These are phyloP conservation scores for Schizotus pectinicornis DNA, from an alignment of 2,888 invertebrate genomes.

Conservation along the genomic window DNA sequence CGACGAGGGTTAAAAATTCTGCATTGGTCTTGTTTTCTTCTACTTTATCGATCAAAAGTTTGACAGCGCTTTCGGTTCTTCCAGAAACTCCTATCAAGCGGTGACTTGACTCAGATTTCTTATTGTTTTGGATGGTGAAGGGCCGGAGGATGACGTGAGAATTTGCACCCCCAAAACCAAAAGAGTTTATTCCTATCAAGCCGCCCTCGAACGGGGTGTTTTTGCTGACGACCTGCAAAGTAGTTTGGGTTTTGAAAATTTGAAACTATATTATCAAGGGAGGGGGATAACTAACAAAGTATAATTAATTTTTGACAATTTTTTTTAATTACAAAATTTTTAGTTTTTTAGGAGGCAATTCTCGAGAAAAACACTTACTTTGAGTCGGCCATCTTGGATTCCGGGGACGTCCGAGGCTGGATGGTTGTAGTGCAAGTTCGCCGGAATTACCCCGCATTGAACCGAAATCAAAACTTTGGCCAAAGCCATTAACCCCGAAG, in stretches of 20 bases:
- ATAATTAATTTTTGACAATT: no score
- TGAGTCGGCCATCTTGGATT: conserved; percentile 61
- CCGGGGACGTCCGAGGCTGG: conserved; percentile 64
- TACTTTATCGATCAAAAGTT: conserved; percentile 66
- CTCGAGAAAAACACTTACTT: no score
- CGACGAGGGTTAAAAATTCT: conserved; percentile 74
- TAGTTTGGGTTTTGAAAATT: not conserved
- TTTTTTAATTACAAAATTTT: no score
- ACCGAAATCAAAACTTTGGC: conserved; percentile 72
- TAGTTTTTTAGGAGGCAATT: no score
- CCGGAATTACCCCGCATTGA: conserved; percentile 71
- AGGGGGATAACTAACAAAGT: no score
- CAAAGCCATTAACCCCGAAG: conserved; percentile 63
- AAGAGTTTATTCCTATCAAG: conserved; percentile 66
- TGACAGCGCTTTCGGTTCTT: conserved; percentile 79
- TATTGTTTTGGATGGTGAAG: conserved; percentile 51
- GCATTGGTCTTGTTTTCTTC: conserved; percentile 66
- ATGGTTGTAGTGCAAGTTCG: conserved; percentile 71
- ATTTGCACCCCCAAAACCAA: conserved; percentile 70
- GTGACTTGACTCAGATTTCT: conserved; percentile 45
- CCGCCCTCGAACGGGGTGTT: conserved; percentile 61
- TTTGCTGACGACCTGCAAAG: conserved; percentile 58
- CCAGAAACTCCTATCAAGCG: conserved; percentile 62
- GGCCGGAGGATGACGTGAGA: conserved; percentile 60
- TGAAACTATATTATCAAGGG: not conserved